Evolutionary conservation across 2,113 vertebrate genomes (phyloP).

Genomic region (Aspidoscelis tigris): DNA sequence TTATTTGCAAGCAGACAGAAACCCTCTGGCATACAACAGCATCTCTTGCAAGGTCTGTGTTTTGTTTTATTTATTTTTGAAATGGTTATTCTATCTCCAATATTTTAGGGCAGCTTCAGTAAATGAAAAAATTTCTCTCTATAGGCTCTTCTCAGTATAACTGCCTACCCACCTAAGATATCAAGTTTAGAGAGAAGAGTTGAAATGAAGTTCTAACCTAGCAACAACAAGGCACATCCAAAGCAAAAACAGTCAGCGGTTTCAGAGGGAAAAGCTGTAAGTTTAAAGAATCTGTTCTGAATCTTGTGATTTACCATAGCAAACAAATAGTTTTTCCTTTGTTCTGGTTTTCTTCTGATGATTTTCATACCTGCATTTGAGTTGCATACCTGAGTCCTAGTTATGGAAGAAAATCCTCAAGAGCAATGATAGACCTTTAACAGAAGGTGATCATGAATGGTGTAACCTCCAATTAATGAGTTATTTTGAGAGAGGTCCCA

Average conservation of each 20-base stretch:
- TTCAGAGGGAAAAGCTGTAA: background rate
- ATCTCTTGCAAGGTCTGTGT: background rate
- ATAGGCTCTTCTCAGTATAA: background rate
- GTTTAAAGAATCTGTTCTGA: conserved; percentile 8
- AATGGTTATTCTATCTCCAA: background rate
- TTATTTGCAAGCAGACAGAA: background rate
- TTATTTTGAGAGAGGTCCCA: conserved; percentile 26
- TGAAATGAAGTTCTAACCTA: background rate
- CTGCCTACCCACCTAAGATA: too few species aligned
- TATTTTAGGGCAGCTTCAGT: background rate
- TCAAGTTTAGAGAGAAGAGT: background rate
- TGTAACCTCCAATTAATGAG: conserved; percentile 20
- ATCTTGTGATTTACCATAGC: background rate
- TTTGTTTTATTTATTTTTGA: background rate
- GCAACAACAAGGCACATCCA: background rate
- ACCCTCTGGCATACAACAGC: background rate
- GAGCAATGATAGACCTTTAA: conserved; percentile 35
- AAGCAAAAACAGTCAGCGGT: too few species aligned
- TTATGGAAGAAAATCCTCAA: conserved; percentile 22
- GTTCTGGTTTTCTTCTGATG: background rate
- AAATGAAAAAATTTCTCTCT: background rate
- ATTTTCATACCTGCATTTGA: background rate
- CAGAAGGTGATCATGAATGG: background rate
- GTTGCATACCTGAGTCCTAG: background rate
- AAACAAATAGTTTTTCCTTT: background rate